phyloP scores from a whole-genome alignment of 2,888 invertebrate genomes.

The Hirtodrosophila histrioides region DNA sequence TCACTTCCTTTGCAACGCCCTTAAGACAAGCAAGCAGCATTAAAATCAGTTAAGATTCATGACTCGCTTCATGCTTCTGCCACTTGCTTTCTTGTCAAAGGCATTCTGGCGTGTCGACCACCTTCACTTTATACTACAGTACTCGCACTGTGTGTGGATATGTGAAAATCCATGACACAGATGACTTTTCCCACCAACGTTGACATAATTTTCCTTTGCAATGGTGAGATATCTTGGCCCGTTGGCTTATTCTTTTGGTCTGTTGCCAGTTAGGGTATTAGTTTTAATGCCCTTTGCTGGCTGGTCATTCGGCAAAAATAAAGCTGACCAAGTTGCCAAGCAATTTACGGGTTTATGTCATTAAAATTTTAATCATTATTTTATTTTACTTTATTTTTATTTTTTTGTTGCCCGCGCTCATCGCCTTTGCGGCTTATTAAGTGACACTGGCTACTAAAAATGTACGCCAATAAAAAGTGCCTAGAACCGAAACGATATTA shows the following conservation, averaged over 20 bases:
- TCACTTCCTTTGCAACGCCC: constrained; percentile 66
- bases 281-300: constrained; percentile 57
- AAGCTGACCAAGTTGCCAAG: constrained; percentile 34
- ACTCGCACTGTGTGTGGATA: constrained; percentile 4
- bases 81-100: constrained; percentile 7
- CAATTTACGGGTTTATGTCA: constrained; percentile 38
- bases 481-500: constrained; percentile 55
- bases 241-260: constrained; percentile 38
- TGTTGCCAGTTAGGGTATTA: constrained; percentile 39
- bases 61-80: constrained; percentile 30
- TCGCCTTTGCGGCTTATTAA: constrained; percentile 51
- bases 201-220: constrained; percentile 49
- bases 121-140: constrained; percentile 44
- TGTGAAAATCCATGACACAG: constrained; percentile 15
- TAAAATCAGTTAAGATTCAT: constrained; percentile 54
- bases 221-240: constrained; percentile 20
- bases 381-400: constrained; percentile 18
- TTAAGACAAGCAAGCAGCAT: constrained; percentile 36
- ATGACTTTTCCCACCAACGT: constrained; percentile 33
- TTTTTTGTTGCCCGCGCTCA: neutral
- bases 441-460: constrained; percentile 53
- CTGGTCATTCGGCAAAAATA: constrained; percentile 35
- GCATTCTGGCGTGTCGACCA: constrained; percentile 66
- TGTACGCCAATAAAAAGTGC: constrained; percentile 40
- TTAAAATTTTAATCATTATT: constrained; percentile 43